Conservation (phyloP, 1,140 invertebrate genomes). For the Diachasma alloeum region DNA sequence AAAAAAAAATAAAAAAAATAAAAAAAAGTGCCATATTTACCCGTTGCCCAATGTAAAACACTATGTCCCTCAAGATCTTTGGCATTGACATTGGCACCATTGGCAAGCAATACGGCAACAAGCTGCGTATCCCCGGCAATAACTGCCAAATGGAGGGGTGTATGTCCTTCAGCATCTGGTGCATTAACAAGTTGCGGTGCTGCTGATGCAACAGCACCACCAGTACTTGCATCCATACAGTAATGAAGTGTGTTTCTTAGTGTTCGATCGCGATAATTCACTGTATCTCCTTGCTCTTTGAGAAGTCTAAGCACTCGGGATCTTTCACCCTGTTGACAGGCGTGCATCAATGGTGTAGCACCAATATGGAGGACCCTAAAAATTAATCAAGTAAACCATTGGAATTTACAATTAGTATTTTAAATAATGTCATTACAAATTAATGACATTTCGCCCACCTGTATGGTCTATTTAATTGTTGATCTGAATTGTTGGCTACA, state of each 20-base stretch:
- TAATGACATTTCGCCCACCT: conserved; percentile 13
- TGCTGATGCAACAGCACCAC: conserved; percentile 76
- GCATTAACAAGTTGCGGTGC: conserved; percentile 82
- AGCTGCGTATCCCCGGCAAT: conserved; percentile 88
- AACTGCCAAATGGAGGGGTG: conserved; percentile 90
- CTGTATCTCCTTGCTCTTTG: conserved; percentile 61
- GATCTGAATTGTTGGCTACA: conserved; percentile 39
- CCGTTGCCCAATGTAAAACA: conserved; percentile 97
- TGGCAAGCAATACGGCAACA: conserved; percentile 80
- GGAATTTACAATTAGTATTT: too few species aligned
- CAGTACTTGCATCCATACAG: conserved; percentile 81
- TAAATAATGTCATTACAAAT: too few species aligned
- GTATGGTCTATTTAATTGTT: conserved; percentile 35
- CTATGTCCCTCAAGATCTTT: conserved; percentile 94
- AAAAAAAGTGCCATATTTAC: too few species aligned
- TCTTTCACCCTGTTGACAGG: conserved; percentile 81
- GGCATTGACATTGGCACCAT: conserved; percentile 86
- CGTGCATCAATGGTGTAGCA: conserved; percentile 87
- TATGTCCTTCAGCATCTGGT: conserved; percentile 92
- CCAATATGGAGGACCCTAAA: conserved; percentile 61
- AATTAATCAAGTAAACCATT: too few species aligned
- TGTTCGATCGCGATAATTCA: conserved; percentile 76
- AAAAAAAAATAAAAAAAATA: neutral
- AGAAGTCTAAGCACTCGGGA: conserved; percentile 65
- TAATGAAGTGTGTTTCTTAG: conserved; percentile 92